Conservation (phyloP, 2,888 invertebrate species). For the Hetaerina titia region DNA sequence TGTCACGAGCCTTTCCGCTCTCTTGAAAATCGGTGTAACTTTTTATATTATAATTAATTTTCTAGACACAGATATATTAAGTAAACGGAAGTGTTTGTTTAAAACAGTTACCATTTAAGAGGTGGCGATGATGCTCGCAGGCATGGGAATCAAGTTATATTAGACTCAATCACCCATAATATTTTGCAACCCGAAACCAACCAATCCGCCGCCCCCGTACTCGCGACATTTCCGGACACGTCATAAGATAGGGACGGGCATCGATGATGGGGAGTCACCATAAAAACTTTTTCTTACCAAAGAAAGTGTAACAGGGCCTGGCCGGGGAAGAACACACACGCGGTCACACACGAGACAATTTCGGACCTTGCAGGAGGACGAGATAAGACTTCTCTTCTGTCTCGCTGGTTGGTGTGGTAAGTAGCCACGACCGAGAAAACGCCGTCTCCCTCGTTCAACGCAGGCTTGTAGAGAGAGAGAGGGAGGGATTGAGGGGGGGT, state of each 20-base stretch:
- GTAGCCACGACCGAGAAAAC: neutral
- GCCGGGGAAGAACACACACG: neutral
- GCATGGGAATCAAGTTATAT: neutral
- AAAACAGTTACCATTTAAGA: too few species aligned
- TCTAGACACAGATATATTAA: too few species aligned
- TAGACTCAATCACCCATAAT: neutral
- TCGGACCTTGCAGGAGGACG: conserved; percentile 7
- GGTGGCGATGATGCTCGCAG: too few species aligned
- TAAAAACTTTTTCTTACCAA: neutral
- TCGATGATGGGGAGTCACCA: neutral
- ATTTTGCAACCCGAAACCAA: neutral
- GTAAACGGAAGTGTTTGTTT: too few species aligned
- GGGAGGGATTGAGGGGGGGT: neutral
- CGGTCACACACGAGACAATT: neutral
- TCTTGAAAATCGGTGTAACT: too few species aligned
- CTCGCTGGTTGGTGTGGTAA: neutral
- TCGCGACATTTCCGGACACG: neutral
- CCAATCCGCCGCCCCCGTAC: neutral
- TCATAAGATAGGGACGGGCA: neutral
- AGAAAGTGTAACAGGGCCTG: neutral
- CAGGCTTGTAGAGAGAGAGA: neutral
- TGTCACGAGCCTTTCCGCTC: too few species aligned
- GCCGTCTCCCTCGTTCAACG: neutral
- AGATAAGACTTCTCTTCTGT: neutral
- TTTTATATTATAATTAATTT: too few species aligned